Conservation (phyloP, 2,888 invertebrate species). For the Dolomedes plantarius region DNA sequence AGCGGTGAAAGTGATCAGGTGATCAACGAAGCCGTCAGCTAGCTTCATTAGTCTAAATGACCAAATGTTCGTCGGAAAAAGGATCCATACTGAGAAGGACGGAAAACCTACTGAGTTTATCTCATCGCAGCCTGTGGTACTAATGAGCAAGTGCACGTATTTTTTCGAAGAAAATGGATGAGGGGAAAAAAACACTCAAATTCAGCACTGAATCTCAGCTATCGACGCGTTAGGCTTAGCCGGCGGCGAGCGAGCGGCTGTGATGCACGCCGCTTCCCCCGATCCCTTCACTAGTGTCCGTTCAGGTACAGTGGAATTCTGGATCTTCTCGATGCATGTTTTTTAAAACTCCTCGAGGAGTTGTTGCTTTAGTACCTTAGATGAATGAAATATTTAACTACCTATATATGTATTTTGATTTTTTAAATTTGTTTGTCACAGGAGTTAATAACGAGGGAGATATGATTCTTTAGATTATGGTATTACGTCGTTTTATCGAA, state of each 20-base stretch:
- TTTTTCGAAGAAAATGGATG: no score
- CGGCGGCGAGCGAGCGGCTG: neutral
- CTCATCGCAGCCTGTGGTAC: neutral
- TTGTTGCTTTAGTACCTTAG: no score
- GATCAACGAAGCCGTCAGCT: neutral
- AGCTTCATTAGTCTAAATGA: neutral
- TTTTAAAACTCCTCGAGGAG: no score
- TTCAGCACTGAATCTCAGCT: neutral
- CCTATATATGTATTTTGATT: no score
- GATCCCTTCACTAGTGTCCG: neutral
- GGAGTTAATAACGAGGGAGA: no score
- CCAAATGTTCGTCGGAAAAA: neutral
- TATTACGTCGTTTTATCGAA: no score
- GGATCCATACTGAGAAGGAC: neutral
- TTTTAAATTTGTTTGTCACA: no score
- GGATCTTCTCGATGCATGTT: no score
- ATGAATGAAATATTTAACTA: no score
- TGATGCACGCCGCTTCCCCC: neutral
- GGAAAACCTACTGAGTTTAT: neutral
- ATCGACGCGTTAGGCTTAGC: conserved; percentile 46
- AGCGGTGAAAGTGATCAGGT: neutral
- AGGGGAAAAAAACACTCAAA: neutral
- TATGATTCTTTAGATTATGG: no score
- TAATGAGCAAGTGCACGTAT: neutral
- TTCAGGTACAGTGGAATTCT: neutral